Base-by-base conservation (phyloP, 1,140 invertebrate species). In the Cheumatopsyche charites region DNA sequence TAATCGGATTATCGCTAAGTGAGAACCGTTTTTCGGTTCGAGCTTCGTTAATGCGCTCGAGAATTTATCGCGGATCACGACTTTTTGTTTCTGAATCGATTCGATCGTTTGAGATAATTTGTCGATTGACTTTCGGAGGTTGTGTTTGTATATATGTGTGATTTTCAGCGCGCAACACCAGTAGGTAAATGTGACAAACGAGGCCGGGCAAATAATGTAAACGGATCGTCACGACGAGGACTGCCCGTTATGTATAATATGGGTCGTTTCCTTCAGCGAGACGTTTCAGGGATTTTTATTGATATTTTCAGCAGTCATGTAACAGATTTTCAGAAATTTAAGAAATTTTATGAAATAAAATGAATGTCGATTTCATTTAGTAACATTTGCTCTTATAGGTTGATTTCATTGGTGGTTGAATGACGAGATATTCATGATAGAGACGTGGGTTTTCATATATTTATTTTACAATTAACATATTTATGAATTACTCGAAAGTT, bases 191-290 rank as follows among this genome's bases (percentile, higher is more conserved):
- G 63, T 26, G 42, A 47, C 15, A 21, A 73, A 74, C 41, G 52
- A 67, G 73, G 68, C 17, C 29, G 41, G 13, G 29, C 45, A 74
- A 74, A 74, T 63, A 74, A 19, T 19, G 26, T 74, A 74, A 74
- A 66, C 62, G 69, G 45, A 61, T 65, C 52, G 73, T 74, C 73
- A 74, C 73, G 73, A 74, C 41, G 47, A 13, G 1, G 13, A 15
- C 7, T 29, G 73, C 61, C 73, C 73, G 73, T 74, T 74, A 74
- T 74, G 62, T 69, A 52, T 25, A 45, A 74, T 68, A 68, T 71
- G 55, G 63, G 73, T 41, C 66, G 29, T 23, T 41, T 69, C 45
- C 45, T 67, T 67, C 65, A 69, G 67, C 55, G n/a, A n/a, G n/a
- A n/a, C 17, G 49, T 9, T 29, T 47, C 21, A 67, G 42, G n/a